Evolutionary conservation across 2,888 invertebrate species (phyloP).

Genomic region (Biston stratarius): DNA sequence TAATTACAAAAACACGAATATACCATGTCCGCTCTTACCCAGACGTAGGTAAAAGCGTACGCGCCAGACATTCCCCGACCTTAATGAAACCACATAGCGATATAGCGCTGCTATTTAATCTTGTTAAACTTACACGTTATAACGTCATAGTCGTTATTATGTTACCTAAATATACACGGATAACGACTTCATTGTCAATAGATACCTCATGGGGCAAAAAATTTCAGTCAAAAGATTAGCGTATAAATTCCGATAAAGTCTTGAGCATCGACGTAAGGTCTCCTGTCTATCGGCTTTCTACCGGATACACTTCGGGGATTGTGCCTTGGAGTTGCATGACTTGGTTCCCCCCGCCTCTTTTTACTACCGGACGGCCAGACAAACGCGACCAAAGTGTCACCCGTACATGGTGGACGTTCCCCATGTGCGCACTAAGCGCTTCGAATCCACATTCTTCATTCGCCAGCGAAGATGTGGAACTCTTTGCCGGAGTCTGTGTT

Average conservation of each 20-base stretch:
- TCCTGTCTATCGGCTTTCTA: too few relatives aligned
- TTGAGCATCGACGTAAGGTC: neutral
- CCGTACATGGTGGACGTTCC: too few relatives aligned
- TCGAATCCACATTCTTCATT: too few relatives aligned
- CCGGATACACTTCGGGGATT: too few relatives aligned
- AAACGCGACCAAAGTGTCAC: too few relatives aligned
- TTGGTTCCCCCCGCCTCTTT: too few relatives aligned
- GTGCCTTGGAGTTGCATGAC: too few relatives aligned
- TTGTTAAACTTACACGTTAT: conserved; percentile 47
- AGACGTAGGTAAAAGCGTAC: conserved; percentile 43
- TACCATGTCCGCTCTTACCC: neutral
- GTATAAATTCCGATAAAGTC: too few relatives aligned
- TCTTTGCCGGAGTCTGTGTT: too few relatives aligned
- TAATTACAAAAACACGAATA: neutral
- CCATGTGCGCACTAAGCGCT: too few relatives aligned
- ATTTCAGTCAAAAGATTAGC: neutral
- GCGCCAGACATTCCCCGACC: conserved; percentile 65
- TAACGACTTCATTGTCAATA: neutral
- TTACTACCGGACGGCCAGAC: too few relatives aligned
- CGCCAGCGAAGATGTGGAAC: too few relatives aligned
- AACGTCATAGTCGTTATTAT: conserved; percentile 39
- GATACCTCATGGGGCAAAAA: neutral
- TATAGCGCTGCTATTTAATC: conserved; percentile 41
- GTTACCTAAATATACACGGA: conserved; percentile 32
- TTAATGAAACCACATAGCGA: conserved; percentile 68